These are phyloP conservation scores for Plagodis dolabraria DNA, from an alignment of 2,888 invertebrate genomes.

Conservation along the genomic window DNA sequence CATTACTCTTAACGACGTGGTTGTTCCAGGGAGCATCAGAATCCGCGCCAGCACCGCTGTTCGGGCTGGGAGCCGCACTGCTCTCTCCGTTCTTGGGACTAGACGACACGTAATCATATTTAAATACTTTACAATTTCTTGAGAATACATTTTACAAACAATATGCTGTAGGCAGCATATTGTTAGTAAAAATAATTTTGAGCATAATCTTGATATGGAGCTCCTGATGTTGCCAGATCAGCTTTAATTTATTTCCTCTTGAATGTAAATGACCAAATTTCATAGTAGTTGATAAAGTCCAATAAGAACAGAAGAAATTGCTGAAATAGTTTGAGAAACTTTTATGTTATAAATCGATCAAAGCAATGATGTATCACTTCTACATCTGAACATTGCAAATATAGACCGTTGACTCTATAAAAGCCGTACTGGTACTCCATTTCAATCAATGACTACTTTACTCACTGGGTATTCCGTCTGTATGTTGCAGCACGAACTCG, in stretches of 20 bases:
- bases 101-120: neutral
- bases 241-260: no score
- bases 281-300: no score
- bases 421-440: neutral
- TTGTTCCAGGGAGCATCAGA: neutral
- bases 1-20: neutral
- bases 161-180: neutral
- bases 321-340: no score
- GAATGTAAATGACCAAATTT: no score
- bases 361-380: no score
- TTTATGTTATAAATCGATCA: no score
- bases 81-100: neutral
- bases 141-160: neutral
- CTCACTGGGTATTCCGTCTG: neutral
- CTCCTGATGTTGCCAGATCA: no score
- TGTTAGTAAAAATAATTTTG: no score
- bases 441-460: neutral
- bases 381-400: no score
- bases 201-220: no score
- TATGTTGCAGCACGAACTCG: constrained; percentile 26
- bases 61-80: neutral
- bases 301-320: no score
- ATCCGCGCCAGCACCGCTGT: neutral
- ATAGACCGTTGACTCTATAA: neutral
- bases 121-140: neutral